Conservation (phyloP, 2,797 vertebrate genomes). For the Premnoplex brunnescens region DNA sequence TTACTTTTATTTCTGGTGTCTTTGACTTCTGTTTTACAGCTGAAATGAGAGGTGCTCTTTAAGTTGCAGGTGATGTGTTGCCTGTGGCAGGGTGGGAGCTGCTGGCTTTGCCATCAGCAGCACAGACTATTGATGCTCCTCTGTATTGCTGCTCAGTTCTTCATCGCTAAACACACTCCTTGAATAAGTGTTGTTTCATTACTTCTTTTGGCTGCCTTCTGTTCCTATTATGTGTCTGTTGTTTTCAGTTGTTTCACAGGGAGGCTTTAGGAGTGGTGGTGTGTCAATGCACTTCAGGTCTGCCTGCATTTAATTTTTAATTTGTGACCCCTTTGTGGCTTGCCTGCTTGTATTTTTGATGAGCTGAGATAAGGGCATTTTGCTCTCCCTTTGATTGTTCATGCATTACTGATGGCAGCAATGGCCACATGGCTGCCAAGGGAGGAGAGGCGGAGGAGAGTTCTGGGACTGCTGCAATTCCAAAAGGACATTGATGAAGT, state of each 20-base stretch:
- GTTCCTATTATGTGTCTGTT: neutral
- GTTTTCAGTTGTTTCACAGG: neutral
- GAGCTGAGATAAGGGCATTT: conserved; percentile 65
- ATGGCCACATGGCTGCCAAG: conserved; percentile 7
- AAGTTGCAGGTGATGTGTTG: neutral
- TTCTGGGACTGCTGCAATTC: neutral
- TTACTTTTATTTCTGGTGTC: neutral
- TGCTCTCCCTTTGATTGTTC: conserved; percentile 28
- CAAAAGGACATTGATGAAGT: conserved; percentile 6
- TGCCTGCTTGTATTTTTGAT: conserved; percentile 71
- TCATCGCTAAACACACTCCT: neutral
- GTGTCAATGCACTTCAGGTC: conserved; percentile 54
- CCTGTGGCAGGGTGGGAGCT: neutral
- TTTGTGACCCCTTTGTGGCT: conserved; percentile 53
- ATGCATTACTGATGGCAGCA: conserved; percentile 51
- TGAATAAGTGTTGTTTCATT: neutral
- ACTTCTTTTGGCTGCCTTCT: neutral
- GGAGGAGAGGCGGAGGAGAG: neutral
- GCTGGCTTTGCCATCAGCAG: neutral
- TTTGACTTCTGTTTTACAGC: neutral
- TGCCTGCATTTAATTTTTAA: conserved; percentile 69
- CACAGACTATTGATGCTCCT: neutral
- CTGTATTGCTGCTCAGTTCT: neutral
- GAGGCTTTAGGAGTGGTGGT: conserved; percentile 17
- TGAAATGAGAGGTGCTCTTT: neutral